Base-by-base conservation (phyloP, 2,113 vertebrate genomes). In the Lamprotornis superbus region DNA sequence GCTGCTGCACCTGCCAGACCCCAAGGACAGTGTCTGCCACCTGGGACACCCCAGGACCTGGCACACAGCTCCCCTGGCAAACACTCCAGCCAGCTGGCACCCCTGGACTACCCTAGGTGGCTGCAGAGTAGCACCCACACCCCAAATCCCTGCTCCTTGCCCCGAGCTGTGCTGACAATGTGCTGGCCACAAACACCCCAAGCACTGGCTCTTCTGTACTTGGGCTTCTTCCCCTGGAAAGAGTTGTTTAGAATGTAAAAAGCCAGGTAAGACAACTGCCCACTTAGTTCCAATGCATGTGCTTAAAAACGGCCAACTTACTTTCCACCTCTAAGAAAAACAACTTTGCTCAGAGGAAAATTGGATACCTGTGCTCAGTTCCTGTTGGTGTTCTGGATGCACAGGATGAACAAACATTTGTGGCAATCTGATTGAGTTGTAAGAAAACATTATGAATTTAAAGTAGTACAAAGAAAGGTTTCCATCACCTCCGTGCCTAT, bases 371-470 rank as follows among this genome's bases (percentile, higher is more conserved):
- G 8, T 4, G 2, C 76, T 93, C 76, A 35, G 52, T 50, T 90
- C 92, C 35, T 86, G 86, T 1, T 33, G 31, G 71, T 88, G 95
- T 87, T 96, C 84, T 84, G 93, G 93, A 86, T 86, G 78, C 94
- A 83, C 13, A 25, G 90, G 96, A 78, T 68, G 83, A 96, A 30
- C 70, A 94, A 90, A 81, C n/a, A 39, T 91, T 85, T 46, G 55
- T 73, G 44, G 96, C 93, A 97, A 95, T 90, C 96, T 73, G 94
- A 97, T 33, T 82, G 89, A 93, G 35, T 46, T 67, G 80, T 44
- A 80, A 87, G 87, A 87, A 94, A 91, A 46, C 52, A 57, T 92
- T 55, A 89, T 76, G 91, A 83, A 83, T 96, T 87, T 87, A 80
- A 92, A 95, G 89, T 33, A 73, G 65, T 74, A 75, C 30, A 37